Percentiles rank a stretch among this genome's conserved stretches.
Evolutionary conservation across 2,888 invertebrate genomes (phyloP).

Genomic region (Molorchus minor): DNA sequence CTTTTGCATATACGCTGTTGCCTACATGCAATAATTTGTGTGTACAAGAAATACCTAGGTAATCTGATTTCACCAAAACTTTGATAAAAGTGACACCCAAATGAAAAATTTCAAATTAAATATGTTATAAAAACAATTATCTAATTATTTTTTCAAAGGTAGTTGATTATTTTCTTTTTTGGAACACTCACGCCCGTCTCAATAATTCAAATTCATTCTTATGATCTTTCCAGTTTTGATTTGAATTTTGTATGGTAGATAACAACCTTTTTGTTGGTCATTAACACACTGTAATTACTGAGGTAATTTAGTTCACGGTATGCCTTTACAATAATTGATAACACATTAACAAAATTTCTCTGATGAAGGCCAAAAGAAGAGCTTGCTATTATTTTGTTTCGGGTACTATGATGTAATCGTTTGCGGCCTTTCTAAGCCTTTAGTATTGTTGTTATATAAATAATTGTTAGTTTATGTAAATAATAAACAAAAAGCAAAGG

Average conservation of each 20-base stretch:
- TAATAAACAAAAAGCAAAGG: no score
- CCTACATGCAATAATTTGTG: no score
- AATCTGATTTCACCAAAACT: conserved; percentile 5
- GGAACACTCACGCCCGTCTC: conserved; percentile 30
- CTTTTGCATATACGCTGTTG: no score
- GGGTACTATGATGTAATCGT: no score
- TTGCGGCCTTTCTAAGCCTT: no score
- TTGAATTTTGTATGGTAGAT: conserved; percentile 32
- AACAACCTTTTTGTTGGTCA: conserved; percentile 31
- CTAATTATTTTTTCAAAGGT: conserved; percentile 23
- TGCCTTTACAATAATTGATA: conserved; percentile 23
- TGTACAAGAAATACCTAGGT: conserved; percentile 1
- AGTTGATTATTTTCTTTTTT: conserved; percentile 40
- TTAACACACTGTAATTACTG: conserved; percentile 29
- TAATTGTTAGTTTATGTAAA: no score
- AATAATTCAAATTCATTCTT: conserved; percentile 32
- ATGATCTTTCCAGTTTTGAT: conserved; percentile 26
- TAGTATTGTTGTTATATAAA: no score
- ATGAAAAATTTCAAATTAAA: conserved; percentile 31
- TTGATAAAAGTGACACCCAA: conserved; percentile 26
- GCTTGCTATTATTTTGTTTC: no score
- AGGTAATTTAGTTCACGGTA: conserved; percentile 21
- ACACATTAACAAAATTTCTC: no score
- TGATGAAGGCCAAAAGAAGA: no score
- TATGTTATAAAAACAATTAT: conserved; percentile 34